Conservation (phyloP, 2,113 vertebrate species). For the Ictidomys tridecemlineatus region DNA sequence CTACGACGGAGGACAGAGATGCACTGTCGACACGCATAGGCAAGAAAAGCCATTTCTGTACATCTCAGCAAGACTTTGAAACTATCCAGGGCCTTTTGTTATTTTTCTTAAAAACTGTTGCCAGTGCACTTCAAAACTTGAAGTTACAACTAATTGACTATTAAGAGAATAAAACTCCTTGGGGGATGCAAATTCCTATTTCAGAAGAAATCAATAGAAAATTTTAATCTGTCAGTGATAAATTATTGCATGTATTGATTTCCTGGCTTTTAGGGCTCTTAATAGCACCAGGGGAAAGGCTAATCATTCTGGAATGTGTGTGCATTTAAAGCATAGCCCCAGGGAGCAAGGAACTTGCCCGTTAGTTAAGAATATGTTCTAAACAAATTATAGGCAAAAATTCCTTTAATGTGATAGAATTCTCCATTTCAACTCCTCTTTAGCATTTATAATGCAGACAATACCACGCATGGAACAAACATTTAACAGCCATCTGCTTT, state of each 20-base stretch:
- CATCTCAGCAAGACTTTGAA: slow-evolving; percentile 58
- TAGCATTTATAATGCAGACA: slow-evolving; percentile 68
- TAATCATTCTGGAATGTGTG: slow-evolving; percentile 59
- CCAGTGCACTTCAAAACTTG: slow-evolving; percentile 71
- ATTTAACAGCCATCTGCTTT: slow-evolving; percentile 74
- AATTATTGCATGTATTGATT: slow-evolving; percentile 68
- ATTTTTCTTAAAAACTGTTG: slow-evolving; percentile 63
- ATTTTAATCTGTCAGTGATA: slow-evolving; percentile 71
- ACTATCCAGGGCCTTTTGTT: slow-evolving; percentile 28
- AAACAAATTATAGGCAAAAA: slow-evolving; percentile 69
- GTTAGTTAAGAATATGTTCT: slow-evolving; percentile 52
- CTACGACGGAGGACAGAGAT: background rate
- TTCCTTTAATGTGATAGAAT: slow-evolving; percentile 58
- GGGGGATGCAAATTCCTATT: background rate
- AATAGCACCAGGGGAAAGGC: slow-evolving; percentile 49
- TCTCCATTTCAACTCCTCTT: slow-evolving; percentile 55
- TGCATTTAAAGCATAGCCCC: slow-evolving; percentile 50
- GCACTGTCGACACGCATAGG: background rate
- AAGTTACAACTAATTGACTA: slow-evolving; percentile 38
- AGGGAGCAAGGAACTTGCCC: slow-evolving; percentile 44
- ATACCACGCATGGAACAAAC: slow-evolving; percentile 65
- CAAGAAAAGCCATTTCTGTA: background rate
- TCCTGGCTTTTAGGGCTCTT: slow-evolving; percentile 66
- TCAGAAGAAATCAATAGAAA: slow-evolving; percentile 61
- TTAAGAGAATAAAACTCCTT: slow-evolving; percentile 69